These are phyloP conservation scores for Mesembrinibis cayennensis DNA, from an alignment of 2,113 vertebrate species.

Conservation along the genomic window DNA sequence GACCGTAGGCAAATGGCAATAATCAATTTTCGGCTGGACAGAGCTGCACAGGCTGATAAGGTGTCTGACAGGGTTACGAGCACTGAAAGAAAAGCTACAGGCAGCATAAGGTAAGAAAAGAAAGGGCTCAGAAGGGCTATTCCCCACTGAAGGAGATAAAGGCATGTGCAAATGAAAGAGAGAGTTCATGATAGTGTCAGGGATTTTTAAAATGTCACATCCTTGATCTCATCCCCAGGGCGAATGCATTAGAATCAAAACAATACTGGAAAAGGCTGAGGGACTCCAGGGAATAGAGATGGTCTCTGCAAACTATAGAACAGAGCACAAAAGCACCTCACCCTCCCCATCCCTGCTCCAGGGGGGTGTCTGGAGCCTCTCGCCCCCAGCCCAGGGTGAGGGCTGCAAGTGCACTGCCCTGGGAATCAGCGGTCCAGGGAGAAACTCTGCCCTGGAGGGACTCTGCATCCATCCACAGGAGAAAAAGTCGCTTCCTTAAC, in stretches of 20 bases:
- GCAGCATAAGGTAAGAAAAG: neutral
- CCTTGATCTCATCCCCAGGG: neutral
- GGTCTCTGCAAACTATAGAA: neutral
- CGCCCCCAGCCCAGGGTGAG: neutral
- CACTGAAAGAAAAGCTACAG: constrained; percentile 16
- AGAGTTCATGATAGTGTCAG: neutral
- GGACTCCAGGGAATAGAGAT: neutral
- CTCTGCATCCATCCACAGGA: neutral
- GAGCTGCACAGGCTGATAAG: constrained; percentile 16
- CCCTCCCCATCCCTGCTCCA: neutral
- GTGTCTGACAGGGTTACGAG: neutral
- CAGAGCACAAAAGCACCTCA: neutral
- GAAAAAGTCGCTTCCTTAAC: neutral
- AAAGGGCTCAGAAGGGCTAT: neutral
- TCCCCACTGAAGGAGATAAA: neutral
- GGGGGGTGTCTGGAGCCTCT: neutral
- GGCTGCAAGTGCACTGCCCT: neutral
- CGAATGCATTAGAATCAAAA: neutral
- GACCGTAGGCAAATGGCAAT: neutral
- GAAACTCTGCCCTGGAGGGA: neutral
- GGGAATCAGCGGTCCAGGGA: neutral
- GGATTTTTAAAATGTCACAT: constrained; percentile 11
- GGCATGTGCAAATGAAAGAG: neutral
- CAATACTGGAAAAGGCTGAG: neutral
- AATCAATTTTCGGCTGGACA: constrained; percentile 1